Evolutionary conservation across 2,888 invertebrate species (phyloP).

Genomic region (Mimas tiliae): DNA sequence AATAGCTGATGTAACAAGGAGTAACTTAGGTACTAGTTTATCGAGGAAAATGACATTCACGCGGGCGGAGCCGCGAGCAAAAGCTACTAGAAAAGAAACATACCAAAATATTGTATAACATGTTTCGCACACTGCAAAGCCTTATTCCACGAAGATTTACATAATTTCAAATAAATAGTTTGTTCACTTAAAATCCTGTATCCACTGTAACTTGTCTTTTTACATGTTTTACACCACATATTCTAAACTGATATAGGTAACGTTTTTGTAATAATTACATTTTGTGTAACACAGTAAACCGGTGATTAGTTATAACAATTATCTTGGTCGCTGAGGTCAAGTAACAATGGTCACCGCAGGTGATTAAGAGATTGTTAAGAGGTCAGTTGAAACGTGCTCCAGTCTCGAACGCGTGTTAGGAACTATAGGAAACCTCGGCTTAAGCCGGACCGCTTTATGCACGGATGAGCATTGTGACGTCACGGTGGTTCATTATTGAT

Average conservation of each 20-base stretch:
- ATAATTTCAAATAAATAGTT: conserved; percentile 41
- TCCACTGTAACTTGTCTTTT: conserved; percentile 44
- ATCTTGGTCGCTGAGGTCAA: background rate
- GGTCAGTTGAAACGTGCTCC: conserved; percentile 43
- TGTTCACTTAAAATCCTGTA: conserved; percentile 49
- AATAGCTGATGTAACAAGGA: too few species aligned
- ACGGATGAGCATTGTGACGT: conserved; percentile 28
- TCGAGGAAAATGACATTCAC: too few species aligned
- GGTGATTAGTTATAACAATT: background rate
- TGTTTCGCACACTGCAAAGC: conserved; percentile 49
- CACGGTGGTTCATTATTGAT: conserved; percentile 22
- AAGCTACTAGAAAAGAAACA: conserved; percentile 48
- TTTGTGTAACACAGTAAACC: conserved; percentile 27
- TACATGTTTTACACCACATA: conserved; percentile 62
- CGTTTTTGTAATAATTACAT: conserved; percentile 36
- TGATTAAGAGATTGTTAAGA: conserved; percentile 22
- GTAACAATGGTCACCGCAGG: background rate
- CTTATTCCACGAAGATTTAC: conserved; percentile 47
- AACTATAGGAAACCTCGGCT: conserved; percentile 48
- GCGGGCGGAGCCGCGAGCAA: too few species aligned
- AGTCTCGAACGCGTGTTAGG: conserved; percentile 36
- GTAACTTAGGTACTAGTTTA: too few species aligned
- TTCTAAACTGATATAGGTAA: conserved; percentile 33
- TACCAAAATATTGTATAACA: conserved; percentile 67
- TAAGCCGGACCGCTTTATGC: conserved; percentile 44